Conservation (phyloP, 1,140 invertebrate species). For the Pseudomyrmex flavicornis region DNA sequence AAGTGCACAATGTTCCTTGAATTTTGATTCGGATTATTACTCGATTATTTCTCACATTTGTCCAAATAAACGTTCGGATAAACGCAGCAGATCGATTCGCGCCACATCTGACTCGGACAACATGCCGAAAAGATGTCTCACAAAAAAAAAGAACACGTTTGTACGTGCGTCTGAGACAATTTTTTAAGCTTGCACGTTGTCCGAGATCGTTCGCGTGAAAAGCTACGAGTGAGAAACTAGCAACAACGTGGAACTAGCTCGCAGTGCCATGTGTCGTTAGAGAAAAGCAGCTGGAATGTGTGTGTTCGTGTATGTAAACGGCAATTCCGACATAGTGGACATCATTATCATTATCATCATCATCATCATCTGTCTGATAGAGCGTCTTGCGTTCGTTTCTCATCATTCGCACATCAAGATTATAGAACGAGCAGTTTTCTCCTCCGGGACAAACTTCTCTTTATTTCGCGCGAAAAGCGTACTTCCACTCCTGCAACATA, state of each 20-base stretch:
- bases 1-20: background rate
- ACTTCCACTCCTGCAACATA: conserved; percentile 58
- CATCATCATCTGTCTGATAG: background rate
- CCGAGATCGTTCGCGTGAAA: background rate
- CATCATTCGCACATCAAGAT: conserved; percentile 37
- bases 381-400: background rate
- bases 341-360: conserved; percentile 14
- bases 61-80: background rate
- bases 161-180: too few relatives aligned
- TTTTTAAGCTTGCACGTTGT: too few relatives aligned
- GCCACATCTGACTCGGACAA: background rate
- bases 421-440: conserved; percentile 19
- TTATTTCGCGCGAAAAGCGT: conserved; percentile 55
- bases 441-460: background rate
- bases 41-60: conserved; percentile 7
- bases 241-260: conserved; percentile 33
- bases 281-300: conserved; percentile 49
- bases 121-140: too few relatives aligned
- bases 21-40: conserved; percentile 42
- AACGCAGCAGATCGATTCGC: background rate
- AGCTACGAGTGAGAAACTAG: conserved; percentile 32
- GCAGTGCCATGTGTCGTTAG: conserved; percentile 10
- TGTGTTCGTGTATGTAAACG: conserved; percentile 16
- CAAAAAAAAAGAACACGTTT: too few relatives aligned
- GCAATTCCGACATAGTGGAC: conserved; percentile 1